Base-by-base conservation (phyloP, 1,140 invertebrate genomes). In the Drosophila micromelanica region DNA sequence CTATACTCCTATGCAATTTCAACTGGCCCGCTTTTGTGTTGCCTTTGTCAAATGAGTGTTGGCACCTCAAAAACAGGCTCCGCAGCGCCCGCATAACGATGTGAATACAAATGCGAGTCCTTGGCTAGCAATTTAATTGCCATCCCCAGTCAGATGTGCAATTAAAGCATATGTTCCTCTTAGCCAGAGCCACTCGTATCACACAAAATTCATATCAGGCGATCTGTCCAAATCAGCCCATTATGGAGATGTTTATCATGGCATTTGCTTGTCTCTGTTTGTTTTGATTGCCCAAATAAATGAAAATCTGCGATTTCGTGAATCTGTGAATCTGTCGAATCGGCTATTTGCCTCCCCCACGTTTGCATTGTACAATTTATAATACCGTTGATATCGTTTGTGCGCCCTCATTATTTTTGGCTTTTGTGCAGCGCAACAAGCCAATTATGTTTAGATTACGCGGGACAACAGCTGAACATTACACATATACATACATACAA, bases 401-500 rank as follows among this genome's bases (percentile, higher is more conserved):
- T 42, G 54, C 78, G 79, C 76, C 84, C 82, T 87, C 82, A 89
- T 87, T 87, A 89, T 87, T 89, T 89, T 62, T 70, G 82, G 84
- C 81, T 82, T 81, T 89, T 78, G 70, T 79, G 67, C 64, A 63
- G 68, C 42, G 68, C 70, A 75, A 81, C 77, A 76, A 89, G 79
- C 82, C 82, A 87, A 87, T 87, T 89, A 87, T 84, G 79, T 71
- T 79, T 70, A 75, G 76, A 84, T 89, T 89, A 78, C 67, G 57
- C 56, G 55, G 72, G 59, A 35, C 59, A 68, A 43, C 74, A 73
- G 60, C 59, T 73, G 64, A 60, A 15, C 35, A 57, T 59, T 56
- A 35, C 30, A n/a, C 55, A 48, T 42, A 35, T 1, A 27, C 27
- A 27, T 27, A 27, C 5, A 27, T 5, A 27, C 5, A 5, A 3